These are phyloP conservation scores for Laticauda laticaudata DNA, from an alignment of 2,113 vertebrate species.

Conservation along the genomic window DNA sequence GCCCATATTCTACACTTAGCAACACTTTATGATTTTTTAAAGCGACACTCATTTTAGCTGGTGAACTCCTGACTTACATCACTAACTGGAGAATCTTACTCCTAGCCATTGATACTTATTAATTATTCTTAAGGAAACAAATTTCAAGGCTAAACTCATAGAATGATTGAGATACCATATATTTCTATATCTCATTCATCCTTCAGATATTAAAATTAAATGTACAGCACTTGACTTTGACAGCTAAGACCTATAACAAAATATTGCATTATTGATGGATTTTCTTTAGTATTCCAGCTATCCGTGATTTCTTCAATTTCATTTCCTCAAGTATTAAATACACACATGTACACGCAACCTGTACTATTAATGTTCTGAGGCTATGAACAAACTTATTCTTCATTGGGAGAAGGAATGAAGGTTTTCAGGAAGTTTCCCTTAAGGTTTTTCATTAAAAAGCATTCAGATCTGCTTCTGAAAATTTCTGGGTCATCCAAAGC, in stretches of 20 bases:
- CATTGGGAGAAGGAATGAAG: neutral
- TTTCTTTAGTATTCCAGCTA: neutral
- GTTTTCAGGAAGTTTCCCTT: neutral
- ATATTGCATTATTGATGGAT: neutral
- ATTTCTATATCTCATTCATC: neutral
- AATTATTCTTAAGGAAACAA: slow-evolving; percentile 42
- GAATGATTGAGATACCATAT: slow-evolving; percentile 25
- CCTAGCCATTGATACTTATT: slow-evolving; percentile 26
- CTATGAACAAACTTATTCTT: neutral
- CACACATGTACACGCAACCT: neutral
- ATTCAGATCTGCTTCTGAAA: neutral
- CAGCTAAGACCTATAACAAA: neutral
- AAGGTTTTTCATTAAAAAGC: neutral
- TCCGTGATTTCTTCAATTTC: too few relatives aligned
- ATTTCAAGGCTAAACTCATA: slow-evolving; percentile 42
- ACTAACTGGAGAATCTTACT: slow-evolving; percentile 18
- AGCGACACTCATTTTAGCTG: neutral
- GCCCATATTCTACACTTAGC: slow-evolving; percentile 36
- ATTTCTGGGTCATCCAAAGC: neutral
- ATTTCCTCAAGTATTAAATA: neutral
- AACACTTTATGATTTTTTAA: slow-evolving; percentile 10
- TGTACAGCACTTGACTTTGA: slow-evolving; percentile 27
- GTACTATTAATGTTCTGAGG: neutral
- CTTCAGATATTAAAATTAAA: slow-evolving; percentile 26
- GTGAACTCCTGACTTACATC: slow-evolving; percentile 6